phyloP scores from a whole-genome alignment of 2,797 vertebrate species.

The Pseudotriccus pelzelni region DNA sequence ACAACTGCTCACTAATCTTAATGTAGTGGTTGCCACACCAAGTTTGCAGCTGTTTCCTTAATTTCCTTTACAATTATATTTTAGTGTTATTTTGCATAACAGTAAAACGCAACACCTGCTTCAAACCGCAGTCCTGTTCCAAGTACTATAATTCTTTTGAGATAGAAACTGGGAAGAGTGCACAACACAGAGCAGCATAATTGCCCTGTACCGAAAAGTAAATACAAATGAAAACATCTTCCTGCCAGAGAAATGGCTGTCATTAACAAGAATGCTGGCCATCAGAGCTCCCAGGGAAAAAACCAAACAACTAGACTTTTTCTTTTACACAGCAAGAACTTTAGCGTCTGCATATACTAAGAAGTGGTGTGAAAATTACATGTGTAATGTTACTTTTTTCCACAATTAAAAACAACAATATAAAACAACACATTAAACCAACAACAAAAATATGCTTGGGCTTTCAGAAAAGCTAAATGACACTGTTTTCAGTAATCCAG shows the following conservation, averaged over 20 bases:
- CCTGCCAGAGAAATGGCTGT: slow-evolving; percentile 74
- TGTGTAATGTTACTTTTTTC: slow-evolving; percentile 9
- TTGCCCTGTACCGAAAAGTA: slow-evolving; percentile 76
- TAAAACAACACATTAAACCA: slow-evolving; percentile 16
- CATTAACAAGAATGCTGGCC: slow-evolving; percentile 74
- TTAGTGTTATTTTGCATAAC: slow-evolving; percentile 81
- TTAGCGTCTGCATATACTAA: slow-evolving; percentile 60
- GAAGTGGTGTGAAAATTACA: slow-evolving; percentile 58
- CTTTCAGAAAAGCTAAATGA: slow-evolving; percentile 26
- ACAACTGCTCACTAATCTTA: slow-evolving; percentile 64
- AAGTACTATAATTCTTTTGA: slow-evolving; percentile 76
- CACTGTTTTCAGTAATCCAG: slow-evolving; percentile 4
- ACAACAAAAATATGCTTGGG: slow-evolving; percentile 25
- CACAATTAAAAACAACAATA: slow-evolving; percentile 63
- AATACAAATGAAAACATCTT: slow-evolving; percentile 81
- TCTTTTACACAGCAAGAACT: slow-evolving; percentile 64
- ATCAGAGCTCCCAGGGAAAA: slow-evolving; percentile 45
- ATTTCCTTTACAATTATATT: slow-evolving; percentile 80
- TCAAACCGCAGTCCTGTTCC: slow-evolving; percentile 74
- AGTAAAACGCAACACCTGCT: slow-evolving; percentile 83
- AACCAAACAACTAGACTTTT: background rate
- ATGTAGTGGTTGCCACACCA: slow-evolving; percentile 55
- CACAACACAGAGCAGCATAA: slow-evolving; percentile 69
- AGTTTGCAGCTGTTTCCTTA: slow-evolving; percentile 81
- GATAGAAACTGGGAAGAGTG: slow-evolving; percentile 64